Base-by-base conservation (phyloP, 2,113 vertebrate species). In the Eptesicus fuscus region DNA sequence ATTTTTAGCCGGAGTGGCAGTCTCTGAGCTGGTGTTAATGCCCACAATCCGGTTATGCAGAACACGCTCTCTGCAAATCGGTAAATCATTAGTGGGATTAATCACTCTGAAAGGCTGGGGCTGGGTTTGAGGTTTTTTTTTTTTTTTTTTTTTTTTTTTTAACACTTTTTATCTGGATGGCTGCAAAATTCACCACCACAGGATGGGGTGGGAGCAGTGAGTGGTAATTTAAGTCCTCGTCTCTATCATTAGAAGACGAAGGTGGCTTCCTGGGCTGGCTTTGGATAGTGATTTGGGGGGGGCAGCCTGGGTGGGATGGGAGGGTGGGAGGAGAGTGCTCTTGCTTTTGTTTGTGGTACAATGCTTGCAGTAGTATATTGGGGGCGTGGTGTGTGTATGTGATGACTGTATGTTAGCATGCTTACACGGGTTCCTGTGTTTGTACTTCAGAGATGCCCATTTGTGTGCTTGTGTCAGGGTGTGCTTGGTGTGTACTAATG, bases 61-160 rank as follows among this genome's bases (percentile, higher is more conserved):
- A 98, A 95, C 95, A 95, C 51, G 82, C 83, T 69, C 9, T 93
- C 96, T 92, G 88, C 96, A 97, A 97, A 97, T 97, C 95, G 94
- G 97, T 98, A 98, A 97, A 97, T 98, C 98, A 96, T 98, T 98
- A 97, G 94, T 1, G 37, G 93, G 97, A 97, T 98, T 92, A 97
- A 97, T 98, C n/a, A 98, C 94, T 96, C 96, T 92, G 92, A 97
- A 93, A 97, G 95, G 93, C 96, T 97, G 97, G 94, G 95, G 87
- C 67, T 93, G 95, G 90, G 83, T 93, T 63, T 44, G 9, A 4
- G 70, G 79, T 70, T 79, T 59, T 92, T 77, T 35, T 3, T n/a
- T 37, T 67, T 30, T 0, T 11, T 40, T 40, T 40, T 40, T n/a
- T 65, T 12, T 61, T 44, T 83, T 91, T 86, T 56, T 73, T n/a